Conservation (phyloP, 1,140 invertebrate species). For the Arion vulgaris region DNA sequence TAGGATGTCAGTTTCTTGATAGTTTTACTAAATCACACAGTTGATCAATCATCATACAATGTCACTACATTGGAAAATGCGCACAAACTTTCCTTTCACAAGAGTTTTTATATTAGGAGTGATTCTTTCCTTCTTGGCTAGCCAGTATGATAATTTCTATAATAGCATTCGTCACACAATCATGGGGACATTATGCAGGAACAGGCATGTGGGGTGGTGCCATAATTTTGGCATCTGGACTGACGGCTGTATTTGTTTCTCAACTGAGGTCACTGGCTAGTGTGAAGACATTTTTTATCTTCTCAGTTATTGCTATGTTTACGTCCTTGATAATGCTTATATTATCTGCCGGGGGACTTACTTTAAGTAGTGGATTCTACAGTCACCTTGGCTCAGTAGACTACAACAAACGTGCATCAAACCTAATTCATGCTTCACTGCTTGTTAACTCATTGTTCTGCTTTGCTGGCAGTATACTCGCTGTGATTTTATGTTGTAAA, state of each 20-base stretch:
- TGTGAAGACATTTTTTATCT: conserved; percentile 23
- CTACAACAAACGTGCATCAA: conserved; percentile 29
- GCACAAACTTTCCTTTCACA: conserved; percentile 29
- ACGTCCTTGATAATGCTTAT: conserved; percentile 26
- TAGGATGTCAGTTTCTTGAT: no score
- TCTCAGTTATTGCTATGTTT: background rate
- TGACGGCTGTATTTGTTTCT: conserved; percentile 25
- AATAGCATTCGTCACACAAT: conserved; percentile 29
- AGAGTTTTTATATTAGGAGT: conserved; percentile 30
- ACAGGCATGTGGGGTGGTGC: conserved; percentile 35
- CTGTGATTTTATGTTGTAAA: conserved; percentile 28
- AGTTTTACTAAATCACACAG: no score
- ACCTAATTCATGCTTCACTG: conserved; percentile 29
- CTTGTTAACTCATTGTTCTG: conserved; percentile 30
- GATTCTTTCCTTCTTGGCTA: conserved; percentile 20
- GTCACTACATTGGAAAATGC: conserved; percentile 15
- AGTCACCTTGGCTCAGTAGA: conserved; percentile 6
- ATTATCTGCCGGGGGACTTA: conserved; percentile 30
- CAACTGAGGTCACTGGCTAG: conserved; percentile 8
- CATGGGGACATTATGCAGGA: conserved; percentile 35
- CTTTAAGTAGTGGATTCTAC: conserved; percentile 28
- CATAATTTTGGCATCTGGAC: conserved; percentile 21
- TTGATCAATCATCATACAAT: no score
- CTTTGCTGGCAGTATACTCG: conserved; percentile 15
- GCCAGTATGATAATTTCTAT: conserved; percentile 33